phyloP scores from a whole-genome alignment of 2,113 vertebrate genomes.

The Mungos mungo region DNA sequence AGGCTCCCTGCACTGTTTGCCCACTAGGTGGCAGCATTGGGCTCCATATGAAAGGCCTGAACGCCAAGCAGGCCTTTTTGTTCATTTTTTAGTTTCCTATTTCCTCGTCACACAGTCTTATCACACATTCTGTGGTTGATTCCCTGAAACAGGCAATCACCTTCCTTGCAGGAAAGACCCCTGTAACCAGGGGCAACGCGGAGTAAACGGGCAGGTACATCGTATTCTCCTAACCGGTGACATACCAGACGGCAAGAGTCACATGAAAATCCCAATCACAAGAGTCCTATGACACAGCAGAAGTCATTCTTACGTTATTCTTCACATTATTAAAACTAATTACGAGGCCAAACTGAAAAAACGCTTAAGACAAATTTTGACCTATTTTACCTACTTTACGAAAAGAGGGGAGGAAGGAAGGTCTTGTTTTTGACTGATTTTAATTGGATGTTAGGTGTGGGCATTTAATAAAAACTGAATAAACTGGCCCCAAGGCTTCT shows the following conservation, averaged over 20 bases:
- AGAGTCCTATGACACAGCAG: background rate
- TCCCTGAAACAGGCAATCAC: background rate
- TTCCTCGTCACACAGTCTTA: background rate
- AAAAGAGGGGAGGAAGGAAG: background rate
- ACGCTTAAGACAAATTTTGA: background rate
- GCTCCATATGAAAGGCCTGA: background rate
- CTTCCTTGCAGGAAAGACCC: slow-evolving; percentile 75
- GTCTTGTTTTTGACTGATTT: background rate
- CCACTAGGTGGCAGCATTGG: slow-evolving; percentile 80
- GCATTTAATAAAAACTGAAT: background rate
- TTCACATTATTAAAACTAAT: background rate
- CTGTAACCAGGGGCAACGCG: slow-evolving; percentile 88
- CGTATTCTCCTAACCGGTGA: slow-evolving; percentile 83
- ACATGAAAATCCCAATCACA: background rate
- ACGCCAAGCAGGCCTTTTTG: background rate
- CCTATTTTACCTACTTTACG: background rate
- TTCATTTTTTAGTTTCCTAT: background rate
- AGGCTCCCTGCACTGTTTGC: background rate
- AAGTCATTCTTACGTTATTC: background rate
- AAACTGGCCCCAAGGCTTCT: background rate
- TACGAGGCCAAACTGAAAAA: background rate
- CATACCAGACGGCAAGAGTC: slow-evolving; percentile 68
- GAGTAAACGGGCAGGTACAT: slow-evolving; percentile 88
- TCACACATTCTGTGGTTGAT: background rate
- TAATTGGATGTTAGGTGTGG: background rate